A percentile compares a stretch with the other conserved stretches of the same genome.
Conservation (phyloP, 1,140 invertebrate genomes). For the Apis cerana region DNA sequence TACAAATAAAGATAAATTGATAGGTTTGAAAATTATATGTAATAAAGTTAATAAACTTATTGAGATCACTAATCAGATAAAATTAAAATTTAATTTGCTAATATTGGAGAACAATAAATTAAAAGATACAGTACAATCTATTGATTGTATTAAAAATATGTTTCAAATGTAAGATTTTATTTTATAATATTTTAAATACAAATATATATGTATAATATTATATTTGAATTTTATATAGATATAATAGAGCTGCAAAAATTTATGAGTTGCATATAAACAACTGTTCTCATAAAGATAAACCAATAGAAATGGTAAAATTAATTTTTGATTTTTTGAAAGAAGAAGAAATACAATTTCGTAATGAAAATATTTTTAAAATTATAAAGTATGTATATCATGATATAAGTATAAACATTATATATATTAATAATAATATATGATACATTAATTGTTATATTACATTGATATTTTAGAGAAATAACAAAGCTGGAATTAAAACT, state of each 20-base stretch:
- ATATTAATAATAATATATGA: background rate
- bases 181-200: no score
- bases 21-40: slow-evolving; percentile 32
- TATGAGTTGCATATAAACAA: slow-evolving; percentile 42
- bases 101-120: slow-evolving; percentile 45
- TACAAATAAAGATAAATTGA: background rate
- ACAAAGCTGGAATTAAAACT: slow-evolving; percentile 47
- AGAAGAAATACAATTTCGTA: slow-evolving; percentile 26
- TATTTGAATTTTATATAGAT: slow-evolving; percentile 51
- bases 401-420: no score
- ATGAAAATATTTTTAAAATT: slow-evolving; percentile 41
- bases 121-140: slow-evolving; percentile 35
- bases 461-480: slow-evolving; percentile 46
- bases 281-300: slow-evolving; percentile 12
- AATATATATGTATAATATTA: background rate
- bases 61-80: slow-evolving; percentile 52
- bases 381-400: slow-evolving; percentile 31
- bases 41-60: slow-evolving; percentile 61
- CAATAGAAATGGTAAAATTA: slow-evolving; percentile 61
- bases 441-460: background rate
- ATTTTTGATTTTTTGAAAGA: slow-evolving; percentile 49
- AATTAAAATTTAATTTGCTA: slow-evolving; percentile 48
- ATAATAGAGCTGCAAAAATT: slow-evolving; percentile 42
- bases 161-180: slow-evolving; percentile 51
- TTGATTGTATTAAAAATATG: slow-evolving; percentile 52